Base-by-base conservation (phyloP, 2,888 invertebrate genomes). In the Bruchidius siliquastri region DNA sequence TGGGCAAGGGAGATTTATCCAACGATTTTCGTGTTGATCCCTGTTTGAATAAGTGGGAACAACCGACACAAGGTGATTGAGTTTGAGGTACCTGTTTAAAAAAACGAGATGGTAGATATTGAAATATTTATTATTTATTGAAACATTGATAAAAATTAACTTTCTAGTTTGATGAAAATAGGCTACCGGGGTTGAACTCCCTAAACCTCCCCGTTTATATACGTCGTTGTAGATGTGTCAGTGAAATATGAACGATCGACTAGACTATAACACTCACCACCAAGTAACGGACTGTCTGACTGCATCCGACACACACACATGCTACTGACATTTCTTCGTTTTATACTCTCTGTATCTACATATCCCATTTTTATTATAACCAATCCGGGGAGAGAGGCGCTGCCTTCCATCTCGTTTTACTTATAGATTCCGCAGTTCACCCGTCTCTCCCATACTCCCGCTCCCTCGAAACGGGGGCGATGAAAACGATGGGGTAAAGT, bases 341-440 rank as follows among this genome's bases (percentile, higher is more conserved):
- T 84, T 84, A 83, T 84, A 83, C 83, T 83, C 82, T 84, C 83
- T 85, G 85, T 85, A 85, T 85, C 84, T 85, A 85, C 84, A 85
- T 85, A 85, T 85, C 85, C 85, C 85, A 85, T 85, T 85, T 85
- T 85, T 85, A 85, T 85, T 85, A 85, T 84, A 85, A 85, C 84
- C 85, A 85, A 85, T 85, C 84, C 85, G 82, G 80, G 80, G 82
- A 83, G 85, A 83, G 82, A 18, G 49, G 13, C 49, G 79, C 80
- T 80, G 79, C 78, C 80, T 71, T 73, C 83, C 79, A 77, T 83
- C 83, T 81, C 82, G 78, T 81, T 82, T 81, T 79, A 78, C 79
- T 82, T 82, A 83, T 82, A 80, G 81, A 81, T 82, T 82, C 83
- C 83, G 68, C 73, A 75, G 73, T n/a, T n/a, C 73, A 72, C 3